Evolutionary conservation across 2,797 vertebrate genomes (phyloP), one percentile per base, ranked within the genome.

Genomic region (Microctenopoma lineatum): DNA sequence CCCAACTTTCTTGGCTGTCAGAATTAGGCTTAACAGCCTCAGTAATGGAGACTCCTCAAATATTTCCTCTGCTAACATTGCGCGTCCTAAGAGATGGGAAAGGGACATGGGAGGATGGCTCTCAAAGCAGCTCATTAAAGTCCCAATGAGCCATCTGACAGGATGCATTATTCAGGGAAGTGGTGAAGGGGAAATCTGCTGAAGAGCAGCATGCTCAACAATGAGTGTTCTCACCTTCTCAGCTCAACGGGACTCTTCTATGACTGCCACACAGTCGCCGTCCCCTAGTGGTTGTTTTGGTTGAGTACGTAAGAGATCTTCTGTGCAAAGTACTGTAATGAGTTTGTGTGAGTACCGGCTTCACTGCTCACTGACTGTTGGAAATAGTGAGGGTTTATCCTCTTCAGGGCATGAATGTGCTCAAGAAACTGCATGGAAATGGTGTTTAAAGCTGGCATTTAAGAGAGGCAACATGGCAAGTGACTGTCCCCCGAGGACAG

Each of bases 21-120:
- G 29, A 36, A 38, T 86, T 81, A 32, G 6, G 81, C 67, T 56
- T 64, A 85, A 84, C 69, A 56, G 50, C 76, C 52, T 61, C 1
- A 3, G 57, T 72, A 81, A 77, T 70, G 63, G 67, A 87, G 73
- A 76, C 84, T 86, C 25, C 59, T 81, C 73, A 79, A 80, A 83
- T 88, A 79, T 87, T 89, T 87, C 79, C 66, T 72, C 63, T 7
- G 79, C 77, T 82, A 87, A 85, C 45, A 56, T 8, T 7, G 27
- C 4, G 38, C 48, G 80, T 74, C 42, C 66, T 64, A 1, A 38
- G 60, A 32, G 46, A 73, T 51, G 58, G 50, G 32, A 53, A 62
- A 36, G 11, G 41, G 70, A 73, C 81, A 55, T 44, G 66, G 56
- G 62, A 60, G 62, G 77, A 73, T 15, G 47, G 57, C 52, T 80